Base-by-base conservation (phyloP, 2,113 vertebrate species). In the Kryptolebias marmoratus region DNA sequence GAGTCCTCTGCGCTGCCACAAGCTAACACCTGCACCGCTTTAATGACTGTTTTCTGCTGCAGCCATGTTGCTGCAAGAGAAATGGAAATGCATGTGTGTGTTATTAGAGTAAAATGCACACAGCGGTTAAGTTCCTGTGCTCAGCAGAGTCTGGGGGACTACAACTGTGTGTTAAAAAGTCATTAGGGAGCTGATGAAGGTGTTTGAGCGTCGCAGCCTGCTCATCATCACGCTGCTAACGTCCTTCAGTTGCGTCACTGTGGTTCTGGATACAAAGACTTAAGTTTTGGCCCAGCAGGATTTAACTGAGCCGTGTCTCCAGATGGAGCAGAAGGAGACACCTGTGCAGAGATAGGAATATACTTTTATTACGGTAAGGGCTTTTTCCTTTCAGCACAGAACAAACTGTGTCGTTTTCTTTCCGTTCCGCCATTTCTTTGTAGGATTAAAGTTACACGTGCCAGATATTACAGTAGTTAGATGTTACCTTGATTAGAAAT, bases 31-130 rank as follows among this genome's bases (percentile, higher is more conserved):
- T 93, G 90, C 81, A 82, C 76, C 44, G 72, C 54, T 85, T 83
- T 93, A 94, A 94, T 93, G 84, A 93, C 84, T 94, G 90, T 94
- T 94, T 93, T 91, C 90, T 80, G 48, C 47, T 65, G 74, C 71
- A 61, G 80, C 81, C 85, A 87, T 88, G 75, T 85, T 86, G 82
- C 90, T 88, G 87, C 85, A 83, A 80, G 76, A 86, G 71, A 91
- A 87, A 84, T 76, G 79, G 78, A 81, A 77, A 81, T 68, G 77
- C 75, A 55, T 61, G 56, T 44, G 58, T 28, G 58, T 61, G 58
- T 61, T 86, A 93, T 93, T 94, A 94, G 71, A 88, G 90, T 70
- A 70, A 90, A 90, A 88, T 82, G 85, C 82, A 91, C 81, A 77
- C 88, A 87, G 87, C 86, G 86, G 73, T 90, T 93, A 91, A 89